A percentile compares a stretch with the other conserved stretches of the same genome.
phyloP scores from a whole-genome alignment of 2,797 vertebrate species.

The Furcifer pardalis region DNA sequence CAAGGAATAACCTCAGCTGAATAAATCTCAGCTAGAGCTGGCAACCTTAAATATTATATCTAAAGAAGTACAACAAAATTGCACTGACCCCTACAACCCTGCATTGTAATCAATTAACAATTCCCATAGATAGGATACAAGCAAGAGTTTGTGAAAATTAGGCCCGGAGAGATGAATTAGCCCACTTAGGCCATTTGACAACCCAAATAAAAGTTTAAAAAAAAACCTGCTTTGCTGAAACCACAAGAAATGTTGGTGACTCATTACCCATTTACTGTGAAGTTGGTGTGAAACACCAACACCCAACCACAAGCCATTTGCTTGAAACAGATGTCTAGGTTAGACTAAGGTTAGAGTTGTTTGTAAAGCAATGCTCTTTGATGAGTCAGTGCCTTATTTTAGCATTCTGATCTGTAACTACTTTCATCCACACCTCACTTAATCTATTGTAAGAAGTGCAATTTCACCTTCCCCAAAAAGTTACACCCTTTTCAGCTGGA shows the following conservation, averaged over 20 bases:
- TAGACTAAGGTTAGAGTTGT: background rate
- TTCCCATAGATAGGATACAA: too few relatives aligned
- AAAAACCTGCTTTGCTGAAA: background rate
- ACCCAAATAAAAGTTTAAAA: background rate
- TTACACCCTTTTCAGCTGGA: background rate
- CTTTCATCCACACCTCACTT: background rate
- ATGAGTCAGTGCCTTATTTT: background rate
- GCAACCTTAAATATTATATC: too few relatives aligned
- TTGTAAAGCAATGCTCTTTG: background rate
- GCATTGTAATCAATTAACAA: too few relatives aligned
- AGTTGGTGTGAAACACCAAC: background rate
- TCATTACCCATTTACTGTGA: background rate
- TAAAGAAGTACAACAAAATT: too few relatives aligned
- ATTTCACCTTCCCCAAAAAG: too few relatives aligned
- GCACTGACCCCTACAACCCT: too few relatives aligned
- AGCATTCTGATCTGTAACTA: background rate
- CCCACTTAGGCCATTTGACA: background rate
- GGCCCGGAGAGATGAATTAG: background rate
- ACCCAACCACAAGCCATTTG: background rate
- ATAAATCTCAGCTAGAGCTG: too few relatives aligned
- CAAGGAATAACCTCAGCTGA: too few relatives aligned
- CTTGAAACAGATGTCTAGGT: background rate
- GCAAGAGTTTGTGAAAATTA: background rate
- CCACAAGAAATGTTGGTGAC: background rate
- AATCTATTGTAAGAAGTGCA: background rate